phyloP scores from a whole-genome alignment of 2,888 invertebrate species.

The Crocallis elinguaria region DNA sequence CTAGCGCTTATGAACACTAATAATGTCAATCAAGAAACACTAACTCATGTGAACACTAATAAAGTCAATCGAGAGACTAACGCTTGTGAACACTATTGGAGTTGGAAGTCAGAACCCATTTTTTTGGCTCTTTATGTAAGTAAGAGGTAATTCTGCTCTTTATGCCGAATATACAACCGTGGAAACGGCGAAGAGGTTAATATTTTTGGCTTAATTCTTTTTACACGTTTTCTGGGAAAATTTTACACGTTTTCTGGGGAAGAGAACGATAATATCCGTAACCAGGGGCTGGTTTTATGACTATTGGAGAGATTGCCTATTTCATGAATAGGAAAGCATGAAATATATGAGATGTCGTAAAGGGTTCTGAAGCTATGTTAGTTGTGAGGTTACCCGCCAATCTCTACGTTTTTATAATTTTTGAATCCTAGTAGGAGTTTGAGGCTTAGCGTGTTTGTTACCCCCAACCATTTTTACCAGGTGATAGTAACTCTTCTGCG shows the following conservation, averaged over 20 bases:
- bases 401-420: no score
- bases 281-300: slow-evolving; percentile 11
- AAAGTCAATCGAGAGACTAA: background rate
- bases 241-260: slow-evolving; percentile 26
- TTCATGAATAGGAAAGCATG: background rate
- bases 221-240: slow-evolving; percentile 25
- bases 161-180: slow-evolving; percentile 35
- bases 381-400: background rate
- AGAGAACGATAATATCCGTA: slow-evolving; percentile 7
- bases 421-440: no score
- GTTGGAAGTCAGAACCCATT: background rate
- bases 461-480: no score
- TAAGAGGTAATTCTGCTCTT: slow-evolving; percentile 31
- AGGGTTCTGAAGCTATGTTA: background rate
- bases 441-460: no score
- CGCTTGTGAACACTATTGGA: background rate
- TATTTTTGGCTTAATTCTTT: slow-evolving; percentile 34
- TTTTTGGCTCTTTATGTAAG: background rate
- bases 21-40: no score
- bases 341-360: background rate
- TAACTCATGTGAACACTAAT: no score
- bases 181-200: slow-evolving; percentile 31
- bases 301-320: background rate
- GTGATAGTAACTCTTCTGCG: no score
- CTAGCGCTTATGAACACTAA: no score